Evolutionary conservation across 2,797 vertebrate genomes (phyloP), one percentile per base, ranked within the genome.

Genomic region (Crenichthys baileyi): DNA sequence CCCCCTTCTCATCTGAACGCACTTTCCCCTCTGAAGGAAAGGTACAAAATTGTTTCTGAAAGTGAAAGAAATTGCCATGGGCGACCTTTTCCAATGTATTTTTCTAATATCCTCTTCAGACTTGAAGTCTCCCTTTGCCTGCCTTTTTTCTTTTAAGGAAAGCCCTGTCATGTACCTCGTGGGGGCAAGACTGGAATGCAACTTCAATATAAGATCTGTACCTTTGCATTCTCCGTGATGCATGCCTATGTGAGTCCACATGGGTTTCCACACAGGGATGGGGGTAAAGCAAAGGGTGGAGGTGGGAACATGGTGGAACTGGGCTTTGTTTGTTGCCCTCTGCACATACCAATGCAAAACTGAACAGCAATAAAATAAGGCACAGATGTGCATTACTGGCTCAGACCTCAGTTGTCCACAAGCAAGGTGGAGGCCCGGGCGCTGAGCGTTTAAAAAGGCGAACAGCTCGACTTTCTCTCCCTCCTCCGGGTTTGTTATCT

Each of bases 81-180:
- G 95, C 72, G 75, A 87, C 82, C 79, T 89, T 92, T 90, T 92
- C 81, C 90, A 85, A 88, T 94, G 94, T 94, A 95, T 95, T 96
- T 96, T 94, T 96, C 94, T 95, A 96, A 96, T 96, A 96, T 96
- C 95, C 95, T 96, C 94, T 90, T 94, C 92, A 95, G 95, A 95
- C 94, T 95, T 90, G 70, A 85, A 94, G 94, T 93, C 93, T 95
- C 90, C 88, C 85, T 86, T 87, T 82, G 86, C 87, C 55, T 83
- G 90, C 90, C 90, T 88, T 89, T 92, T 91, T 87, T 72, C 90
- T 93, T 93, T 92, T 89, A 95, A 95, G 94, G 94, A 94, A 94
- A 95, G 90, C 89, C 92, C 91, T 94, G 92, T 95, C 92, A 91
- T 94, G 92, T 94, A 84, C 93, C 90, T 94, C 73, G 85, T 91